Base-by-base conservation (phyloP, 1,140 invertebrate genomes). In the Dolichoris vasculosae region DNA sequence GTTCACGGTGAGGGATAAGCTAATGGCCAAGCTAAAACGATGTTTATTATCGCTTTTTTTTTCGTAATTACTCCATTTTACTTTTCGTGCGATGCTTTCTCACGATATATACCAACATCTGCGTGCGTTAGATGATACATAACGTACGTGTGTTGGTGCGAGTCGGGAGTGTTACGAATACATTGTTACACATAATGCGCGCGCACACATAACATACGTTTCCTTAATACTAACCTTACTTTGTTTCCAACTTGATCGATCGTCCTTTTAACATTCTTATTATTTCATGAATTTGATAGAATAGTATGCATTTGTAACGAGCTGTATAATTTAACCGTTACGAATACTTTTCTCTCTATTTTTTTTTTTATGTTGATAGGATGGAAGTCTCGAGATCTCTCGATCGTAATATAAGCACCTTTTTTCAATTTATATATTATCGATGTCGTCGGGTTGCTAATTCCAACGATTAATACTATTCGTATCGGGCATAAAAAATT, bases 141-240 rank as follows among this genome's bases (percentile, higher is more conserved):
- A 46, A 7, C 43, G 43, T 13, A 46, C 43, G 43, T 13, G 55
- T 59, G 55, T 59, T 20, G 55, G 20, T 59, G 13, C 23, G 2
- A 23, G 7, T 59, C 9, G 55, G 26, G 55, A 26, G 55, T 59
- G 26, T 59, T 59, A 59, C 55, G 23, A 20, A 59, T 59, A 23
- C 55, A 51, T 51, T 51, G 48, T 51, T 51, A 51, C 20, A 51
- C 9, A 59, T 59, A 1, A 26, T 43, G 38, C 46, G n/a, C 81
- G 48, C 81, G 81, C 81, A 59, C 46, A 51, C 67, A 7, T 0
- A 46, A 55, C 30, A 71, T 13, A 71, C n/a, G 67, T 30, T 79
- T 43, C n/a, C 26, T 26, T 17, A 59, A 59, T 59, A 26, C 81
- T 59, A 82, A 73, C 81, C 81, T 82, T 26, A 80, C 78, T 59